Evolutionary conservation across 2,113 vertebrate genomes (phyloP), one percentile per base, ranked within the genome.

Genomic region (Ciconia boyciana): DNA sequence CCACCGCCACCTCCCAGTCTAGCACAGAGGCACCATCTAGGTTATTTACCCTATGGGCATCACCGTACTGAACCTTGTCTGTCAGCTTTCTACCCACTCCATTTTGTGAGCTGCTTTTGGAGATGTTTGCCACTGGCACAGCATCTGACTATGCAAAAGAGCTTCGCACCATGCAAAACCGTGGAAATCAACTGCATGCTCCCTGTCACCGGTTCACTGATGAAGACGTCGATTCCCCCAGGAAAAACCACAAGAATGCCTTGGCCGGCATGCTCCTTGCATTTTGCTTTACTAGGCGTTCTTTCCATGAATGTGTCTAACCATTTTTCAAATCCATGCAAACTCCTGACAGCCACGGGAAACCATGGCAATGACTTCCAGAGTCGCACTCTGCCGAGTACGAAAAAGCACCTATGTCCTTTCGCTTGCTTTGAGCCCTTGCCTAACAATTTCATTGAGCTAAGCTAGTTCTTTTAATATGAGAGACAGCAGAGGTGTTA

Each of bases 141-240:
- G 58, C n/a, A 57, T 34, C 54, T 0, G 4, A 28, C 69, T 52
- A 46, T 18, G 17, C 29, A 20, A 7, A 66, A 68, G 46, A 39
- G 46, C 46, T 71, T 55, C 2, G 6, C 26, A 72, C 70, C 36
- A 36, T 18, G 32, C 52, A 68, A 43, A 87, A 49, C 20, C 0
- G 0, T 12, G 24, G 57, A 89, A 81, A 77, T 41, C 51, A 72
- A 44, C 24, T 15, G 34, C 55, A 48, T 1, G 1, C 10, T 70
- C 44, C 25, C 26, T 26, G 41, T 43, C 60, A 61, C 10, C 1
- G 1, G 24, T 62, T 83, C 28, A 44, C 66, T 55, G 52, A 49
- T 76, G 41, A 49, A 85, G 62, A 34, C 0, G 0, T 48, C 0
- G 3, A 43, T 18, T 57, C 15, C 54, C 19, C 32, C 41, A 44